phyloP scores from a whole-genome alignment of 2,888 invertebrate species.

The Spilosoma lubricipeda region DNA sequence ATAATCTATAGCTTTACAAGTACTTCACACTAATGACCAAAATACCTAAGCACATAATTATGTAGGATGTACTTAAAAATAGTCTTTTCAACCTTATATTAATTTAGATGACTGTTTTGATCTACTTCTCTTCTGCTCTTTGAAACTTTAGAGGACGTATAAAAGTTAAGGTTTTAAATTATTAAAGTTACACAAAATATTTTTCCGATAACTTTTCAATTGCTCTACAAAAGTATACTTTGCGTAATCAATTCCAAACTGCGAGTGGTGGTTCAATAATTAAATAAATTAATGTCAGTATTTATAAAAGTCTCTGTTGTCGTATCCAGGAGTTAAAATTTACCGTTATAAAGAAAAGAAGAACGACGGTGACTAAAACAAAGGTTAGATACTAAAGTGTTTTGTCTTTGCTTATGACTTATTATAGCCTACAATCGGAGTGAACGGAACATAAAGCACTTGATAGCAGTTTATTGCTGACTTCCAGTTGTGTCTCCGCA shows the following conservation, averaged over 20 bases:
- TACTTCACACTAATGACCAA: not conserved
- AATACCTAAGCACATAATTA: not conserved
- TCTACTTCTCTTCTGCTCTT: not conserved
- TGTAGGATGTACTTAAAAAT: not conserved
- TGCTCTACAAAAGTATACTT: not conserved
- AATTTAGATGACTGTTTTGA: not conserved
- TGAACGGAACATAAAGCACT: constrained; percentile 1
- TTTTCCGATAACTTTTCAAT: not conserved
- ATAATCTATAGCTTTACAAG: not conserved
- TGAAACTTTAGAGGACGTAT: not conserved
- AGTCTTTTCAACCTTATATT: not conserved
- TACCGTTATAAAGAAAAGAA: too few relatives aligned
- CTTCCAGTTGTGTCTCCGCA: constrained; percentile 10
- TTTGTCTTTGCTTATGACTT: not conserved
- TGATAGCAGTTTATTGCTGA: not conserved
- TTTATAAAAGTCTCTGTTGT: too few relatives aligned
- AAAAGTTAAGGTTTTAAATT: not conserved
- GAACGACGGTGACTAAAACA: too few relatives aligned
- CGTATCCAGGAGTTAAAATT: too few relatives aligned
- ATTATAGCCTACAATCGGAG: not conserved
- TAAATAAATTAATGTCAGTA: too few relatives aligned
- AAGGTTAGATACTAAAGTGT: not conserved
- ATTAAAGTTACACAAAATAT: not conserved
- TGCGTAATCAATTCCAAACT: not conserved
- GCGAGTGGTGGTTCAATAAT: not conserved